Evolutionary conservation across 2,113 vertebrate genomes (phyloP).

Genomic region (Alligator mississippiensis): DNA sequence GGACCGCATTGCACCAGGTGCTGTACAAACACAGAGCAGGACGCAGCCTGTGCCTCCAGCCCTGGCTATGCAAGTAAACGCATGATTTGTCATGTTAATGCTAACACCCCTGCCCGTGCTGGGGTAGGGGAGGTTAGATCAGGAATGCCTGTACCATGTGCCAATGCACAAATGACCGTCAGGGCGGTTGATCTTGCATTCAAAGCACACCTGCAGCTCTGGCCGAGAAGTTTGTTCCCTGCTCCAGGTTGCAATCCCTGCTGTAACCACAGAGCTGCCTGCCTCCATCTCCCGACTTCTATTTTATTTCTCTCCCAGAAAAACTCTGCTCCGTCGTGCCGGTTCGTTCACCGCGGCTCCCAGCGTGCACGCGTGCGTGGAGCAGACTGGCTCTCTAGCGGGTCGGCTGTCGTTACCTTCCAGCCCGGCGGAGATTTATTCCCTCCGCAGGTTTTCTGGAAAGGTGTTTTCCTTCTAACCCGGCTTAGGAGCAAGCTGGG

Average conservation of each 20-base stretch:
- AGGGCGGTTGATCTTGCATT: neutral
- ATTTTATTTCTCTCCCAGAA: neutral
- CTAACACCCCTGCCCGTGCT: too few relatives aligned
- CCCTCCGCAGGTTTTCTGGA: conserved; percentile 54
- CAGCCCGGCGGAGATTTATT: conserved; percentile 65
- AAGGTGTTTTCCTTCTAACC: conserved; percentile 62
- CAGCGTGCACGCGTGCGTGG: rapidly evolving
- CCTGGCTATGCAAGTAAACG: too few relatives aligned
- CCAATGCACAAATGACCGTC: neutral
- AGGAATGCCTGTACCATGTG: neutral
- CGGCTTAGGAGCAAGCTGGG: conserved; percentile 60
- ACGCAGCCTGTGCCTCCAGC: too few relatives aligned
- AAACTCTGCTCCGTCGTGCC: conserved; percentile 1
- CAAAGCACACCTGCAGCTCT: neutral
- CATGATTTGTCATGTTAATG: too few relatives aligned
- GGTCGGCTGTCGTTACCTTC: conserved; percentile 25
- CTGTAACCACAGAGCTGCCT: neutral
- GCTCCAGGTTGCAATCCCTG: neutral
- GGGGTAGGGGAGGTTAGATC: too few relatives aligned
- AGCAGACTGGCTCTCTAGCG: conserved; percentile 19
- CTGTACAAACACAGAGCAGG: too few relatives aligned
- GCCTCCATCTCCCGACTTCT: neutral
- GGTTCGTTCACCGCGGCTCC: neutral
- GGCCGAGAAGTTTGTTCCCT: neutral
- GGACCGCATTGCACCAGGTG: too few relatives aligned